phyloP scores from a whole-genome alignment of 2,888 invertebrate species.

The Drosophila robusta region DNA sequence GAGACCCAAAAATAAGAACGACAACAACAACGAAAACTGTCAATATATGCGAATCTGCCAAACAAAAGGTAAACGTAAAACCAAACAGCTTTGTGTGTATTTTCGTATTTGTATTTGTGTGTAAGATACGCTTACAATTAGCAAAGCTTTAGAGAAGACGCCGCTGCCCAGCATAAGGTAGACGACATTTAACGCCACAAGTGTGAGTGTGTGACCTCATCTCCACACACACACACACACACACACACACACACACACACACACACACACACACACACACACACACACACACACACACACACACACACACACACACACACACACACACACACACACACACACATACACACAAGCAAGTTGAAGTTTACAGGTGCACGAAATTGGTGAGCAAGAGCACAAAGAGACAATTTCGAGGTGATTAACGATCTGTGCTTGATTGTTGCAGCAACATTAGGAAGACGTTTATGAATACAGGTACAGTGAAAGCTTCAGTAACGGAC shows the following conservation, averaged over 20 bases:
- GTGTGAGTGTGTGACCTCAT: constrained; percentile 58
- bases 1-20: constrained; percentile 56
- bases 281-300: constrained; percentile 19
- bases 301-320: constrained; percentile 19
- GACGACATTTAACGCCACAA: constrained; percentile 64
- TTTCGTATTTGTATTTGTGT: constrained; percentile 17
- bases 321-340: constrained; percentile 21
- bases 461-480: not conserved
- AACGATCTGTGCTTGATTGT: constrained; percentile 23
- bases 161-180: constrained; percentile 48
- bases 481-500: constrained; percentile 1
- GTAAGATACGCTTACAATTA: constrained; percentile 67
- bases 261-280: constrained; percentile 19
- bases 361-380: constrained; percentile 27
- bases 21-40: constrained; percentile 34
- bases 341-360: constrained; percentile 8
- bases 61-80: constrained; percentile 56
- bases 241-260: constrained; percentile 19
- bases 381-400: constrained; percentile 13
- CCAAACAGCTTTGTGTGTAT: constrained; percentile 23
- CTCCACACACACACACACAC: constrained; percentile 39
- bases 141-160: constrained; percentile 37
- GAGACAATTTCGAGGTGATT: constrained; percentile 13
- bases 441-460: constrained; percentile 14
- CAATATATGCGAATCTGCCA: constrained; percentile 61